These are phyloP conservation scores for Cepaea hortensis DNA, from an alignment of 2,888 invertebrate genomes.

Conservation along the genomic window DNA sequence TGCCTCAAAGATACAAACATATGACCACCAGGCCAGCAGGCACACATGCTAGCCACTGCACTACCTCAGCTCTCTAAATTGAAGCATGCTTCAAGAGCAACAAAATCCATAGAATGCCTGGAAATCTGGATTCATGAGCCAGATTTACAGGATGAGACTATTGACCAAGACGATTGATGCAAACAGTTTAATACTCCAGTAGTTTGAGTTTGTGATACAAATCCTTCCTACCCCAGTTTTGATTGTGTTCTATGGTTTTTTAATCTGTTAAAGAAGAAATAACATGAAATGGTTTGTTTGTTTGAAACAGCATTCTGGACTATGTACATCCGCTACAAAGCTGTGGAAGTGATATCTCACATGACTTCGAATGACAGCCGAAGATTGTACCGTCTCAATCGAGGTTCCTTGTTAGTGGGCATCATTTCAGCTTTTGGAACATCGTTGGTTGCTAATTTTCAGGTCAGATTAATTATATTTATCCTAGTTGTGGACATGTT, in stretches of 20 bases:
- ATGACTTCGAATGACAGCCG: conserved; percentile 46
- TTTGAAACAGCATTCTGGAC: conserved; percentile 80
- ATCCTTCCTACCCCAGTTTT: not conserved
- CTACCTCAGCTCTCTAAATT: too few relatives aligned
- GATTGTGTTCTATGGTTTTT: not conserved
- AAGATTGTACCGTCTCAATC: conserved; percentile 11
- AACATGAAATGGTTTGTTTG: not conserved
- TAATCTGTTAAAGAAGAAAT: too few relatives aligned
- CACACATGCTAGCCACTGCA: too few relatives aligned
- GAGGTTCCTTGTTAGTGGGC: conserved; percentile 80
- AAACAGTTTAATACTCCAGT: too few relatives aligned
- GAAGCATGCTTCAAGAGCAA: too few relatives aligned
- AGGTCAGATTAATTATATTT: conserved; percentile 73
- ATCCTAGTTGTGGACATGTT: not conserved
- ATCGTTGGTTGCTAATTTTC: conserved; percentile 85
- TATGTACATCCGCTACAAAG: conserved; percentile 84
- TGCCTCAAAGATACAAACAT: too few relatives aligned
- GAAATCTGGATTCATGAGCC: too few relatives aligned
- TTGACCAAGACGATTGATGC: too few relatives aligned
- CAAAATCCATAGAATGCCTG: too few relatives aligned
- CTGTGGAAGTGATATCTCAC: conserved; percentile 78
- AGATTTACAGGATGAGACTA: too few relatives aligned
- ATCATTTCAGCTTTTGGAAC: conserved; percentile 82
- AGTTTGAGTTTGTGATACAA: not conserved
- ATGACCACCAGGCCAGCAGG: too few relatives aligned